Evolutionary conservation across 2,888 invertebrate genomes (phyloP), one percentile per base, ranked within the genome.

Genomic region (Drosophila mimetica): DNA sequence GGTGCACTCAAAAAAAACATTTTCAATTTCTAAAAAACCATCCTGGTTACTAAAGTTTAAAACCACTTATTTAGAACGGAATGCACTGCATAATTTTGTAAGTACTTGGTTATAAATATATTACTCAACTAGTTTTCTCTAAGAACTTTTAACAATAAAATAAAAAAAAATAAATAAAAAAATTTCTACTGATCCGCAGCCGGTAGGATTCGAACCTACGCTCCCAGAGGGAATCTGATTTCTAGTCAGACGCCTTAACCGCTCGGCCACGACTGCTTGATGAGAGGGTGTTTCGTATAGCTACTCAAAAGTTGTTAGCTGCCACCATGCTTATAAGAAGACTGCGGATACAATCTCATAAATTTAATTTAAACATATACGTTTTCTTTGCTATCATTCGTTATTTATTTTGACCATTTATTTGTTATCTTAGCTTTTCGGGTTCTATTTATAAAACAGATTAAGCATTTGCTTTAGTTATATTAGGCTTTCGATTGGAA

Each of bases 131-230:
- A 36, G 3, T n/a, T 36, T 34, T 1, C 2, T 2, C 13, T n/a
- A 36, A 9, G 4, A 6, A 18, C n/a, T 9, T 16, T n/a, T n/a
- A n/a, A n/a, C n/a, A n/a, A n/a, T n/a, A 16, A 37, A 7, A 7
- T 8, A 3, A 37, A 36, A 14, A 14, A 36, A 7, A 5, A 36
- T 6, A 36, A 36, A 14, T 4, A 39, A 41, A 41, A 41, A 41
- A 22, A n/a, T 9, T 11, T 6, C 5, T 16, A 11, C 1, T 8
- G 2, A 51, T 6, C 95, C 95, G 95, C 95, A 95, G 95, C 94
- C 95, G 95, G 95, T 94, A 95, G 95, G 95, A 95, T 94, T 95
- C 95, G 95, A 95, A 95, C 95, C 95, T 95, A 95, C 95, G 95
- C 95, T 95, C 95, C 95, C 95, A 95, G 94, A 95, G 95, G 95